Base-by-base conservation (phyloP, 2,888 invertebrate species). In the Brachynemurus nebulosus region DNA sequence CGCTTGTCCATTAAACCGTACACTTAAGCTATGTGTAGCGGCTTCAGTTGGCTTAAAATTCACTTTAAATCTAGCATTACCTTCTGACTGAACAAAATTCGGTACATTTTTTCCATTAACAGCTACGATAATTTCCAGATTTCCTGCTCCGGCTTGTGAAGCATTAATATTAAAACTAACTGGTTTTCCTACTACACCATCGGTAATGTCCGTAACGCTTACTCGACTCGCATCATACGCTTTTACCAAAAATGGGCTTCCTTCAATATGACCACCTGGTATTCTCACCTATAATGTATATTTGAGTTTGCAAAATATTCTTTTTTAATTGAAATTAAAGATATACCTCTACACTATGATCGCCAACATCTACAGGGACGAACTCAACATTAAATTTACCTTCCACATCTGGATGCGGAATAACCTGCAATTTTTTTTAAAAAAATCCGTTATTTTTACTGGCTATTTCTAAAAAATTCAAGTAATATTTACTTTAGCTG, bases 31-130 rank as follows among this genome's bases (percentile, higher is more conserved):
- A 65, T 97, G 96, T 0, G 84, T 76, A 2, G 90, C 89, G 1
- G 93, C 81, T 67, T 93, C 92, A 23, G 89, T 86, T 0, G 96
- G 96, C 58, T 93, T 93, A 68, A 97, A 97, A 66, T 96, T 95
- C 5, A 81, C 80, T 65, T 81, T 81, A 59, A 97, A 97, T 55
- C 90, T 80, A 0, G 95, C 96, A 63, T 95, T 95, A 33, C 95
- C 95, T 69, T 96, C 95, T 35, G 92, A 89, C 59, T 93, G 91
- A 1, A 97, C 96, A 62, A 92, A 96, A 68, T 97, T 97, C 8
- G 96, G 96, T 12, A 97, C 95, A 65, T 97, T 97, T 57, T 92
- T 80, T 11, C 92, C 92, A 57, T 86, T 90, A 2, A 95, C 93
- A 1, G 95, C 92, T 0, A 97, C 95, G 48, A 96, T 95, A 44